Evolutionary conservation across 37 sponge, comb jelly and placozoan species (phyloP), one percentile per base, ranked within the genome.

Genomic region (Crambe crambe): DNA sequence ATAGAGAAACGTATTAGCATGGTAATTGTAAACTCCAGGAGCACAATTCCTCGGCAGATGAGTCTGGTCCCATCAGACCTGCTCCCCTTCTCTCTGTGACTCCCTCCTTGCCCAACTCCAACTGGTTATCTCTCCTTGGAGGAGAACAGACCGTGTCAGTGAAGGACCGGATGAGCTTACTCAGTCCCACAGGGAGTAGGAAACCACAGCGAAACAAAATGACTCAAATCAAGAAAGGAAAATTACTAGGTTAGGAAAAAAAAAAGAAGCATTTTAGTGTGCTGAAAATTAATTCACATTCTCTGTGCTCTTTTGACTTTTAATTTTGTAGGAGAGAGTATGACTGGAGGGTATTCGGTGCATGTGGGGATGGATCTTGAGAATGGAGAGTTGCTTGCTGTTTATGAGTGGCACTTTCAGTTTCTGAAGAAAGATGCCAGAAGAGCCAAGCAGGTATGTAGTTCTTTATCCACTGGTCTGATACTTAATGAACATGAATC

Each of bases 351-450:
- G 35, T 75, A 87, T 40, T 40, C 76, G 37, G 87, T 87, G 76
- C 80, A 80, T 32, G 74, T 83, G 36, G 92, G 88, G 25, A 70
- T 91, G 84, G 85, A 80, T 30, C 8, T 22, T 40, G 83, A 64
- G 36, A 43, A 56, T 63, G 91, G 91, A 1, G 88, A 83, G 58
- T 68, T 92, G 41, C 72, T 92, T 51, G 85, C 81, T 38, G 36
- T 86, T 18, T 87, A 92, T 35, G 84, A 92, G 70, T 92, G 92
- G 92, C 38, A 40, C 18, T 63, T 92, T 38, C 87, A 79, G 57
- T 39, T 81, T 3, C 60, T 75, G 10, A 80, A 69, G 72, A 89
- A 58, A 51, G 72, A 37, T 41, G 17, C 54, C 56, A 51, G 51
- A 85, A 58, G 77, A 84, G 2, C 36, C 63, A 76, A 76, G 61